Evolutionary conservation across 2,888 invertebrate species (phyloP).

Genomic region (Parnassius glacialis): DNA sequence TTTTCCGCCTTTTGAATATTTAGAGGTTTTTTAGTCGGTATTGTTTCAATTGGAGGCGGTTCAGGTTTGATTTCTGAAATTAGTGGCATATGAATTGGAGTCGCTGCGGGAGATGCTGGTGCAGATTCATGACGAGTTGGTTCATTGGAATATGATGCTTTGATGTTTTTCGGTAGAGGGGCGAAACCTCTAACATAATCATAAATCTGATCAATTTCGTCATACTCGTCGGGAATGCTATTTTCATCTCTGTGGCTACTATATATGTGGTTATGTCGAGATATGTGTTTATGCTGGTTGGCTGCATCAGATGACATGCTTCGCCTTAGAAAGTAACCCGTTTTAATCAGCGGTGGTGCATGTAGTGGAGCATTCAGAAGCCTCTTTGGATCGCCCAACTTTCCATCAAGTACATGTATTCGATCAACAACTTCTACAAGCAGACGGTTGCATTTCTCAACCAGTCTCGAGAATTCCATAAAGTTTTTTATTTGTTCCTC

Average conservation of each 20-base stretch:
- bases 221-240: conserved; percentile 90
- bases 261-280: conserved; percentile 77
- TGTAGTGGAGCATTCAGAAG: conserved; percentile 67
- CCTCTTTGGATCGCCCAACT: conserved; percentile 84
- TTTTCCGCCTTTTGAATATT: conserved; percentile 84
- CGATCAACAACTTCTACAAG: conserved; percentile 89
- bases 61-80: conserved; percentile 87
- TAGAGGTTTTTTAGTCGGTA: conserved; percentile 89
- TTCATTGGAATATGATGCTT: conserved; percentile 82
- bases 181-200: conserved; percentile 97
- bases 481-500: conserved; percentile 88
- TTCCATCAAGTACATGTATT: conserved; percentile 90
- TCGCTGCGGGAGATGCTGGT: conserved; percentile 78
- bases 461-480: conserved; percentile 88
- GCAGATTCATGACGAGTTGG: conserved; percentile 76
- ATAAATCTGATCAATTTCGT: conserved; percentile 98
- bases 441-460: conserved; percentile 88
- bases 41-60: conserved; percentile 95
- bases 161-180: conserved; percentile 90
- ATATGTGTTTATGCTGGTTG: conserved; percentile 77
- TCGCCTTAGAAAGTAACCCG: conserved; percentile 86
- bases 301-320: conserved; percentile 90
- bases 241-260: conserved; percentile 84
- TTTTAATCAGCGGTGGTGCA: conserved; percentile 76
- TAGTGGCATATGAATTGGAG: conserved; percentile 77